Base-by-base conservation (phyloP, 2,888 invertebrate genomes). In the Dione vanillae region DNA sequence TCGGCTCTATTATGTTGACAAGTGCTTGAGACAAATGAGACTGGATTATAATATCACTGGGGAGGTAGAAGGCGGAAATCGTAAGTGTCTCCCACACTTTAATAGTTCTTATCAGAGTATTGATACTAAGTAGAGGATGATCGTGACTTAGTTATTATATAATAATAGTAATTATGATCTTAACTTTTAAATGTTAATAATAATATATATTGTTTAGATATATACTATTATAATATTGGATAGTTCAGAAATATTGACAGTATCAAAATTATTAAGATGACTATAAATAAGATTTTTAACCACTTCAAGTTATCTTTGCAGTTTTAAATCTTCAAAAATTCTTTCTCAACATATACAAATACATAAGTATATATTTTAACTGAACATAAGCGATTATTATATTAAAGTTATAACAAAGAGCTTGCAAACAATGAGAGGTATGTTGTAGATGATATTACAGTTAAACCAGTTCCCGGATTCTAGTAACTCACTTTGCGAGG, bases 1-100 rank as follows among this genome's bases (percentile, higher is more conserved):
- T 83, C 72, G 75, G 69, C 79, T 81, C 85, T 84, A 86, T 89
- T 88, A 85, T 89, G 85, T 84, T 81, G 81, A 82, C 80, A 82
- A 85, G 86, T 87, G 85, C 78, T 82, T 77, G 79, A 82, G 80
- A 80, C 81, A 82, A 86, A 88, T 83, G 82, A 79, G 58, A 74
- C 72, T 67, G 69, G 70, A 72, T 75, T 73, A 66, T 70, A 71
- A 65, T 75, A 73, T 75, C 66, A 62, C 54, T 61, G 47, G 54
- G 19, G 65, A 68, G 72, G 51, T 65, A 70, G 54, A 58, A 65
- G 67, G 64, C 58, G 66, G 67, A 71, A 67, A 72, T 67, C 61
- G 74, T 74, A 67, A 69, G 65, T 67, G 14, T 20, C 27, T 47
- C 70, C 65, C 65, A 65, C 64, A 56, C 62, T 47, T 51, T 12